These are phyloP conservation scores for Hemichromis elongatus DNA, from an alignment of 2,113 vertebrate species.

Conservation along the genomic window DNA sequence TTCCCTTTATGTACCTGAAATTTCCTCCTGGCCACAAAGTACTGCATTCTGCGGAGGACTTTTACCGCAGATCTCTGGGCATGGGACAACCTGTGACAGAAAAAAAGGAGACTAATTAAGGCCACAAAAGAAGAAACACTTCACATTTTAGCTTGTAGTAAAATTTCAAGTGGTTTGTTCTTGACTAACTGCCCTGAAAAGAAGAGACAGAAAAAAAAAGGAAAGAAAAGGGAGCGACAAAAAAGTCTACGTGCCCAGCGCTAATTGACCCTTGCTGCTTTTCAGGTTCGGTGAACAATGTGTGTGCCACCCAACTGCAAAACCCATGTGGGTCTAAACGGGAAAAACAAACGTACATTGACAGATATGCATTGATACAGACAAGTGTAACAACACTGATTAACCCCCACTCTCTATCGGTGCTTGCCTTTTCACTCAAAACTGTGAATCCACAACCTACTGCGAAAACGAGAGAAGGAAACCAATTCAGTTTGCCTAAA, in stretches of 20 bases:
- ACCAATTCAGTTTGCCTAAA: constrained; percentile 26
- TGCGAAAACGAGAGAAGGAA: constrained; percentile 13
- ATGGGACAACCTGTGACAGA: constrained; percentile 77
- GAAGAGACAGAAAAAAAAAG: background rate
- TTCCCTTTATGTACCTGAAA: constrained; percentile 79
- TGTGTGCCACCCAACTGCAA: background rate
- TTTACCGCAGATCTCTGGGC: constrained; percentile 82
- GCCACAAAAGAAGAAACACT: background rate
- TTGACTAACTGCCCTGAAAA: background rate
- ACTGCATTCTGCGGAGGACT: constrained; percentile 86
- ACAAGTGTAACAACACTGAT: background rate
- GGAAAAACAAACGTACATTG: background rate
- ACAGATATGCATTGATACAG: background rate
- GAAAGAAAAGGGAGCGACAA: background rate
- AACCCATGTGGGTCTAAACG: background rate
- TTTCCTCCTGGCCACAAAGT: constrained; percentile 85
- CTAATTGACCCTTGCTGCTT: background rate
- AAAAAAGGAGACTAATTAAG: constrained; percentile 8
- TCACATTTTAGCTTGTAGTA: background rate
- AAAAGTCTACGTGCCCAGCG: background rate
- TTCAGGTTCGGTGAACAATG: background rate
- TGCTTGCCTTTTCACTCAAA: background rate
- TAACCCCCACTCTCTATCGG: background rate
- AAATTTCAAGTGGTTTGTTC: background rate
- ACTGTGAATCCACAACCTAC: background rate